A percentile compares a stretch with the other conserved stretches of the same genome.
These are phyloP conservation scores for Reticulitermes speratus DNA, from an alignment of 1,140 invertebrate genomes.

Conservation along the genomic window DNA sequence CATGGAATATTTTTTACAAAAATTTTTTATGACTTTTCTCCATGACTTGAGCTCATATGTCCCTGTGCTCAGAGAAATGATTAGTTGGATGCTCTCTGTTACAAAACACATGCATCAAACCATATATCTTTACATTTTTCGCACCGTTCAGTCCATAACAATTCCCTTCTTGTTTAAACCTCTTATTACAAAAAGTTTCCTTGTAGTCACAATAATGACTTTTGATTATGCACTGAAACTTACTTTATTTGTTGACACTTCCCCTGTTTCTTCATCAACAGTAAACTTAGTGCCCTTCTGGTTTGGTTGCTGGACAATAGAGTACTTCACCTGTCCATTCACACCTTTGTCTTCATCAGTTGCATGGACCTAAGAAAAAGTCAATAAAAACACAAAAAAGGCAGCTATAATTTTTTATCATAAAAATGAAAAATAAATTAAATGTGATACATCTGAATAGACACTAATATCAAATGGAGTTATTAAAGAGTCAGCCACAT, in stretches of 20 bases:
- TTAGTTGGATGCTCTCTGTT: too few species aligned
- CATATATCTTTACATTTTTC: too few species aligned
- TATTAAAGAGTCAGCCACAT: not conserved
- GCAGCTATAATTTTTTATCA: not conserved
- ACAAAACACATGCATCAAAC: too few species aligned
- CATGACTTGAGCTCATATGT: too few species aligned
- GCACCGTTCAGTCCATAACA: too few species aligned
- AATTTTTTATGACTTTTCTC: too few species aligned
- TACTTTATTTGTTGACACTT: constrained; percentile 89
- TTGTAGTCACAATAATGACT: too few species aligned
- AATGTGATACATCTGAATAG: not conserved
- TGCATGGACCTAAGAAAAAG: constrained; percentile 68
- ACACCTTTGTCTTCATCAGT: constrained; percentile 93
- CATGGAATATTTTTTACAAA: too few species aligned
- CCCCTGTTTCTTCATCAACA: constrained; percentile 91
- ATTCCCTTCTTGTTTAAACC: too few species aligned
- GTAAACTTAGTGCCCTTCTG: constrained; percentile 95
- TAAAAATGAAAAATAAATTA: constrained; percentile 29
- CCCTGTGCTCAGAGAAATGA: too few species aligned
- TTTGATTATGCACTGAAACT: not conserved
- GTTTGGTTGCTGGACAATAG: constrained; percentile 93
- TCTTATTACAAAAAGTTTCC: too few species aligned
- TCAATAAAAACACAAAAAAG: not conserved
- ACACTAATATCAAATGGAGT: not conserved
- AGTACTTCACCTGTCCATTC: constrained; percentile 91